Evolutionary conservation across 2,888 invertebrate species (phyloP), one percentile per base, ranked within the genome.

Genomic region (Caenorhabditis virilis): DNA sequence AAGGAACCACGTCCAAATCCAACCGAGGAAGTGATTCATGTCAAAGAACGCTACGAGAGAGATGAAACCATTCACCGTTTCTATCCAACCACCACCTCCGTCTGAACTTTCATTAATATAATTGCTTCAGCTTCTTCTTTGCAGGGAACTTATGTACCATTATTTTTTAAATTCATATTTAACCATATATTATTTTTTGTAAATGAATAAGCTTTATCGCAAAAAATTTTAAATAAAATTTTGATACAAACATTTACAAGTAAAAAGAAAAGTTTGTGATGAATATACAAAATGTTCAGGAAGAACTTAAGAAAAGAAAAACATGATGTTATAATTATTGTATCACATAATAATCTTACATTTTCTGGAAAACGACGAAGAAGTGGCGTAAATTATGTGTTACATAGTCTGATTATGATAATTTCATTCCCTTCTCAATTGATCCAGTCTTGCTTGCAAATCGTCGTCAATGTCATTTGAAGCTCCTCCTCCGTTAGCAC

Each of bases 381-480:
- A n/a, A n/a, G n/a, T n/a, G n/a, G n/a, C n/a, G n/a, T n/a, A n/a
- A n/a, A n/a, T n/a, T n/a, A n/a, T n/a, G n/a, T n/a, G n/a, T n/a
- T n/a, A n/a, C n/a, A n/a, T n/a, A n/a, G n/a, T 9, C 11, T 36
- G 11, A 36, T 36, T 39, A 16, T 5, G 9, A 4, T 16, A 18
- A 45, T n/a, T 20, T 64, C 38, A 69, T 52, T 74, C 74, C 26
- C 74, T 33, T 63, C 74, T 47, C 23, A 72, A 59, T 48, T 72
- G 69, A 47, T 72, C 72, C 22, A 74, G 54, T 43, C 74, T 61
- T 5, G 70, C 70, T 50, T 67, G 95, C 72, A 98, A 88, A 86
- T 97, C 97, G 20, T 95, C 95, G 87, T 97, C 95, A 0, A 93
- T 92, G 59, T 85, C 85, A 58, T 89, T 78, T 43, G 61, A 58